Percentiles rank a stretch among this genome's conserved stretches.
phyloP scores from a whole-genome alignment of 1,140 invertebrate species.

The Manduca sexta region DNA sequence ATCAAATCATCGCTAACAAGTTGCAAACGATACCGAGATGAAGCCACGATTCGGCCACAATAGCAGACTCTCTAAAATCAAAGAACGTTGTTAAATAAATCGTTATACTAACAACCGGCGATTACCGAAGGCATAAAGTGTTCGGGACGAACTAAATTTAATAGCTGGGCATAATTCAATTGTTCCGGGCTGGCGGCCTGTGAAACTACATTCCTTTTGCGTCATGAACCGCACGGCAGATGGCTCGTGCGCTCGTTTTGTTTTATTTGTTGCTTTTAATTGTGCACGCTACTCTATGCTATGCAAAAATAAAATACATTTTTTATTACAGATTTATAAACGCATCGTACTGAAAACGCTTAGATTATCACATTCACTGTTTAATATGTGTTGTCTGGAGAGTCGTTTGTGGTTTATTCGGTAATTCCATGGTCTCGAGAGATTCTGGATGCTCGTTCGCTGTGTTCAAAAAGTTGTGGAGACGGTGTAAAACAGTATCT shows the following conservation, averaged over 20 bases:
- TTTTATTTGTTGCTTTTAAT: conserved; percentile 35
- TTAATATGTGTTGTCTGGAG: too few species aligned
- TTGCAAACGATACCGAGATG: conserved; percentile 7
- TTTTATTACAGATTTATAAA: too few species aligned
- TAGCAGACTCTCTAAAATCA: conserved; percentile 2
- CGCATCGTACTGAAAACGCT: too few species aligned
- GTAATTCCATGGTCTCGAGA: too few species aligned
- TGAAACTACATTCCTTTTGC: conserved; percentile 49
- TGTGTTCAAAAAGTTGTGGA: too few species aligned
- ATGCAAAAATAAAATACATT: too few species aligned
- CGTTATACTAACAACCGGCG: conserved; percentile 25
- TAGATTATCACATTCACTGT: too few species aligned
- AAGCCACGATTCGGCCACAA: background rate
- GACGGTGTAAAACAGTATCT: too few species aligned
- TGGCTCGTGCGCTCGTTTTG: conserved; percentile 9
- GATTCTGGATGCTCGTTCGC: too few species aligned
- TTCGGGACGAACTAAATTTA: conserved; percentile 44
- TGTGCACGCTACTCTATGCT: conserved; percentile 3
- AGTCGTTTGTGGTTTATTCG: too few species aligned
- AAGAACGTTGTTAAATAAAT: conserved; percentile 31
- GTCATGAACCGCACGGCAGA: conserved; percentile 11
- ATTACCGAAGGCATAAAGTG: conserved; percentile 39
- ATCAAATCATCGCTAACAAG: too few species aligned
- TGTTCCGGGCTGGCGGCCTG: conserved; percentile 51
- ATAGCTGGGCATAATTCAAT: conserved; percentile 63